phyloP scores from a whole-genome alignment of 2,113 vertebrate genomes.

The Silurus meridionalis region DNA sequence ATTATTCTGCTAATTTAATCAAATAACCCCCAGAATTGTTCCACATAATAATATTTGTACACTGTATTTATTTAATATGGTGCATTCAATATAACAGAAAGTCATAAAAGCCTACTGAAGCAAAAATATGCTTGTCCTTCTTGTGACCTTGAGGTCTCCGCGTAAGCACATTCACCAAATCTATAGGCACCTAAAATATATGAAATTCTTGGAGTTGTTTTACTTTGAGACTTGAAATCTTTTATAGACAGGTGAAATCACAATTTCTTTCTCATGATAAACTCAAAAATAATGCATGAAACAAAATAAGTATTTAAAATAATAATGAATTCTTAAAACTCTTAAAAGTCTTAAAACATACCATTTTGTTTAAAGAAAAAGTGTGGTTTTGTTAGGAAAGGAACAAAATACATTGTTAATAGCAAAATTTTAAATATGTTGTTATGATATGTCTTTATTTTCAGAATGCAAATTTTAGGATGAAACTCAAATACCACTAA shows the following conservation, averaged over 20 bases:
- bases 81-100: slow-evolving; percentile 9
- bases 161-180: slow-evolving; percentile 12
- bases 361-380: background rate
- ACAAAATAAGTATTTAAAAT: background rate
- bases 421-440: background rate
- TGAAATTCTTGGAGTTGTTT: background rate
- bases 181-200: background rate
- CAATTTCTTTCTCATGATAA: background rate
- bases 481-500: slow-evolving; percentile 5
- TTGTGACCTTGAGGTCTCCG: background rate
- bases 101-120: slow-evolving; percentile 15
- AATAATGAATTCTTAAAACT: no score
- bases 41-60: background rate
- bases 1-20: background rate
- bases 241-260: background rate
- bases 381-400: background rate
- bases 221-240: background rate
- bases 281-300: background rate
- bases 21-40: background rate
- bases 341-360: background rate
- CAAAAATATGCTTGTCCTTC: slow-evolving; percentile 13
- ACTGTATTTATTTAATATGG: background rate
- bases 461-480: background rate
- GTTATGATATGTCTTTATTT: background rate
- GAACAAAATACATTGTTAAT: background rate